A percentile compares a stretch with the other conserved stretches of the same genome.
Conservation (phyloP, 2,797 vertebrate species). For the Corythornis leucogaster region DNA sequence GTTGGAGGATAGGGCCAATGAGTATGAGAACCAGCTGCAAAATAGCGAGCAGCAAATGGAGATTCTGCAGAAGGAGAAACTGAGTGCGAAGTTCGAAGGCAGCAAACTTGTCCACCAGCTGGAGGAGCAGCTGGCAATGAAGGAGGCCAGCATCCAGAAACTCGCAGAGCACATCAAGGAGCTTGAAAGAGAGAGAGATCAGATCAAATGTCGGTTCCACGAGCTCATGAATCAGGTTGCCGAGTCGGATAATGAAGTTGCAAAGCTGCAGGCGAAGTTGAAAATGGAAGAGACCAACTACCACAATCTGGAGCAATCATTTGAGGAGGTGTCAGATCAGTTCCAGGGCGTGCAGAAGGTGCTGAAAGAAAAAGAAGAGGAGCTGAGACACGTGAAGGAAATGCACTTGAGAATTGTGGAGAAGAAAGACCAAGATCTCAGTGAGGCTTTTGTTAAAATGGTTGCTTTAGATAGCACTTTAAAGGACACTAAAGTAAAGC, state of each 20-base stretch:
- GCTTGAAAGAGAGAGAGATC: conserved; percentile 87
- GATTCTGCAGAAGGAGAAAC: conserved; percentile 86
- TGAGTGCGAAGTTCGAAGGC: conserved; percentile 79
- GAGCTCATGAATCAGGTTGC: conserved; percentile 91
- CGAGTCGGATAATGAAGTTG: conserved; percentile 86
- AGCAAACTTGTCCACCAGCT: conserved; percentile 86
- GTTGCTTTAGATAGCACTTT: conserved; percentile 87
- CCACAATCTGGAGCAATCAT: conserved; percentile 85
- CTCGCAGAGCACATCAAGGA: conserved; percentile 86
- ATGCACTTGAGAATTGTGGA: conserved; percentile 87
- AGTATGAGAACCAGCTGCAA: conserved; percentile 86
- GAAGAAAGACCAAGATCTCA: conserved; percentile 90
- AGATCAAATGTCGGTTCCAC: conserved; percentile 88
- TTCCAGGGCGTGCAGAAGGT: conserved; percentile 87
- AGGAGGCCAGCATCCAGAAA: conserved; percentile 83
- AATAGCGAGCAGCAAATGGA: conserved; percentile 89
- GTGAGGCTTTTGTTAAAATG: conserved; percentile 91
- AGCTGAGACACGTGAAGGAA: conserved; percentile 88
- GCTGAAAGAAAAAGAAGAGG: conserved; percentile 90
- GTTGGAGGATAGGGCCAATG: conserved; percentile 83
- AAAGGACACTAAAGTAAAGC: conserved; percentile 89
- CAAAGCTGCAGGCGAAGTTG: conserved; percentile 85
- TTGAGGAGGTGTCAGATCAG: conserved; percentile 85
- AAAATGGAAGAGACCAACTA: conserved; percentile 87
- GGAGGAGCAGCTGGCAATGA: conserved; percentile 87